phyloP scores from a whole-genome alignment of 2,888 invertebrate genomes.

The Leptinotarsa juncta region DNA sequence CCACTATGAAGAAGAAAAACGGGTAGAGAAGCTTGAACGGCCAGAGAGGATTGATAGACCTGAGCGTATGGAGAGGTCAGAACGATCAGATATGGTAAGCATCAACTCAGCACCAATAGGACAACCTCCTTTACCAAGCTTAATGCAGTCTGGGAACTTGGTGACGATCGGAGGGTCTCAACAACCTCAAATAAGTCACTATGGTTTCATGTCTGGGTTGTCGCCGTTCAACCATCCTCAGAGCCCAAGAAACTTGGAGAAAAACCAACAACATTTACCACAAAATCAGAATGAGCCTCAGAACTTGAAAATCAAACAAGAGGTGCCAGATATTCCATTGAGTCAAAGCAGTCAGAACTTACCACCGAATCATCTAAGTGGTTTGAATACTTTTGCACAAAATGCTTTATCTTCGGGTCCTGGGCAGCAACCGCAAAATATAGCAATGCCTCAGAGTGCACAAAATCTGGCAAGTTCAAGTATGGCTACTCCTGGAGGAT shows the following conservation, averaged over 20 bases:
- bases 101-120: conserved; percentile 57
- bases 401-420: conserved; percentile 32
- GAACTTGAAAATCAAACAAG: conserved; percentile 79
- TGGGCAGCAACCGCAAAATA: conserved; percentile 31
- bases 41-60: conserved; percentile 56
- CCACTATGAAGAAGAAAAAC: conserved; percentile 56
- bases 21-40: conserved; percentile 57
- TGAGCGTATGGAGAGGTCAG: conserved; percentile 58
- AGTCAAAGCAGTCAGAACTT: conserved; percentile 38
- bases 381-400: conserved; percentile 36
- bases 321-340: conserved; percentile 67
- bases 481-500: conserved; percentile 43
- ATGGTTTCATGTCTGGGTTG: conserved; percentile 71
- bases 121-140: conserved; percentile 70
- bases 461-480: conserved; percentile 41
- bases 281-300: conserved; percentile 72
- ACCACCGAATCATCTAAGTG: conserved; percentile 47
- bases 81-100: conserved; percentile 62
- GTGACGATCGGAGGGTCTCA: conserved; percentile 69
- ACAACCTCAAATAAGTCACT: conserved; percentile 68
- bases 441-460: conserved; percentile 44
- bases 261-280: conserved; percentile 44
- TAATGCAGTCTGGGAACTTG: conserved; percentile 72
- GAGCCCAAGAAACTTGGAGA: conserved; percentile 57
- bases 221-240: conserved; percentile 56